A percentile compares a stretch with the other conserved stretches of the same genome.
These are phyloP conservation scores for Meta bourneti DNA, from an alignment of 2,888 invertebrate species.

Conservation along the genomic window DNA sequence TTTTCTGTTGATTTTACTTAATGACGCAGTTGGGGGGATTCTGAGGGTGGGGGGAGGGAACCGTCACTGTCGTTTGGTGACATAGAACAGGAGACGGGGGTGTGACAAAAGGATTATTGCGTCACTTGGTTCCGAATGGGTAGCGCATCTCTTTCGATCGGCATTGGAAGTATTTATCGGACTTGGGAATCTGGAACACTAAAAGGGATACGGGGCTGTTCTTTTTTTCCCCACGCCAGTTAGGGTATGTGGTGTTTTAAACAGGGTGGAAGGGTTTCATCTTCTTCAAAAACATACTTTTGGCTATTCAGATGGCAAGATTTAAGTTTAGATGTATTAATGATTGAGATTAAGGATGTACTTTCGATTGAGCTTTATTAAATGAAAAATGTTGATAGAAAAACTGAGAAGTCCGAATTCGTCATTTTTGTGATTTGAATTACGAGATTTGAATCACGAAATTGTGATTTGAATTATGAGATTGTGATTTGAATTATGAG, in stretches of 20 bases:
- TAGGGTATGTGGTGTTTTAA: not conserved
- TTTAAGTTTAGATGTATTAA: too few species aligned
- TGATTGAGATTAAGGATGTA: too few species aligned
- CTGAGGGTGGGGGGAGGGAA: not conserved
- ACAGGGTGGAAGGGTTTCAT: not conserved
- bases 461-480: too few species aligned
- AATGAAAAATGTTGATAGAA: too few species aligned
- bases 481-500: too few species aligned
- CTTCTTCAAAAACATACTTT: too few species aligned
- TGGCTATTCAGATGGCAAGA: too few species aligned
- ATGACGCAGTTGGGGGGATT: conserved; percentile 42
- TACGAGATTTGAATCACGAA: too few species aligned
- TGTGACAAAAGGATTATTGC: conserved; percentile 75
- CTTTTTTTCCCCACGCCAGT: conserved; percentile 25
- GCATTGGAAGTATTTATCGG: conserved; percentile 52
- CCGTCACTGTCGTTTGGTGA: conserved; percentile 70
- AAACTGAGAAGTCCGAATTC: too few species aligned
- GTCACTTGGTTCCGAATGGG: conserved; percentile 52
- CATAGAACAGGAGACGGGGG: conserved; percentile 64
- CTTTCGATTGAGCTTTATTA: too few species aligned
- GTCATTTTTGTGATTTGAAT: too few species aligned
- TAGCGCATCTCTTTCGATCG: conserved; percentile 30
- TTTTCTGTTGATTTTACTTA: conserved; percentile 70
- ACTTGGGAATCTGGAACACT: conserved; percentile 25
- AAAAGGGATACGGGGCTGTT: conserved; percentile 33